These are phyloP conservation scores for Amphiduros pacificus DNA, from an alignment of 2,888 invertebrate genomes.

Conservation along the genomic window DNA sequence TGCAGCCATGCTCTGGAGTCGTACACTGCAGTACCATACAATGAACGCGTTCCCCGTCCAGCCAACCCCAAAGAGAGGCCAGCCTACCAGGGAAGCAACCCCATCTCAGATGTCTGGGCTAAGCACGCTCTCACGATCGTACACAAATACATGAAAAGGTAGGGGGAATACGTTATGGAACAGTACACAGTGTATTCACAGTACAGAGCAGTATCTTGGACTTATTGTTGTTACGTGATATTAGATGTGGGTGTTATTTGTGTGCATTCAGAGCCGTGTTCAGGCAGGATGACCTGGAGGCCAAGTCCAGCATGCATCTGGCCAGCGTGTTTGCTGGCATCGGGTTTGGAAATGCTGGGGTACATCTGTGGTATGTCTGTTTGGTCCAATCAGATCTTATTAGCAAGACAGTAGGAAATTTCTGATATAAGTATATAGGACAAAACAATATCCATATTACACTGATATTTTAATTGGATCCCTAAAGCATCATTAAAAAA, in stretches of 20 bases:
- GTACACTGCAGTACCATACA: slow-evolving; percentile 82
- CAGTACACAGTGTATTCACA: too few relatives aligned
- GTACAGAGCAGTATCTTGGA: too few relatives aligned
- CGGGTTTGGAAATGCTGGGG: slow-evolving; percentile 93
- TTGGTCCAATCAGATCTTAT: too few relatives aligned
- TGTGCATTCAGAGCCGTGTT: slow-evolving; percentile 72
- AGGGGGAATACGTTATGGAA: slow-evolving; percentile 18
- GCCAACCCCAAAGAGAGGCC: slow-evolving; percentile 77
- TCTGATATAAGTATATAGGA: too few relatives aligned
- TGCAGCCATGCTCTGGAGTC: slow-evolving; percentile 82
- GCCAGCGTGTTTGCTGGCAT: slow-evolving; percentile 91
- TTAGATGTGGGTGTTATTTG: not conserved
- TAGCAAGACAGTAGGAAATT: too few relatives aligned
- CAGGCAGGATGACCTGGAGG: slow-evolving; percentile 76
- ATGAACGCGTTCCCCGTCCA: slow-evolving; percentile 78
- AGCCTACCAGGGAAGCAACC: slow-evolving; percentile 84
- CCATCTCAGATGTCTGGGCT: slow-evolving; percentile 92
- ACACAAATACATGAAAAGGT: slow-evolving; percentile 62
- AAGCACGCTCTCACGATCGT: slow-evolving; percentile 74
- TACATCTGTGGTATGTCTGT: slow-evolving; percentile 71
- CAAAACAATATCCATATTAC: too few relatives aligned
- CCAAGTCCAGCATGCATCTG: slow-evolving; percentile 83
- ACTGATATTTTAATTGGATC: too few relatives aligned
- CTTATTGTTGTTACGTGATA: too few relatives aligned
- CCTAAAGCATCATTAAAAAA: too few relatives aligned